phyloP scores from a whole-genome alignment of 2,888 invertebrate species.

The Schizotus pectinicornis region DNA sequence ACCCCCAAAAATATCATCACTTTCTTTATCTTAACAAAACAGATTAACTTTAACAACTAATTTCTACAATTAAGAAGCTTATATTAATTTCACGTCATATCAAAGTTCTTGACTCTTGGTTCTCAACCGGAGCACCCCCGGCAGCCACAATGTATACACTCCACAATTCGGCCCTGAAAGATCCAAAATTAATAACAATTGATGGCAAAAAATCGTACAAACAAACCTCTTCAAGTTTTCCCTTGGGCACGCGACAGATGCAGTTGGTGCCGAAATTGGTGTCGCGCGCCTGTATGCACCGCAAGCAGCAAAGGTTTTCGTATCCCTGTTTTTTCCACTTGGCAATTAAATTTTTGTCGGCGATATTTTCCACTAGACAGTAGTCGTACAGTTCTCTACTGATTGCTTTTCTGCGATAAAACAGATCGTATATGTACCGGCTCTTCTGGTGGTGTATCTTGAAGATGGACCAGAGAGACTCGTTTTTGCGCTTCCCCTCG shows the following conservation, averaged over 20 bases:
- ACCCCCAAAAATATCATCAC: too few relatives aligned
- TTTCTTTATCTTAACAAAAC: too few relatives aligned
- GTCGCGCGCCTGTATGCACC: constrained; percentile 97
- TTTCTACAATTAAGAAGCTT: too few relatives aligned
- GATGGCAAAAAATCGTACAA: too few relatives aligned
- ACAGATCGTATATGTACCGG: constrained; percentile 95
- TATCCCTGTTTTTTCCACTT: constrained; percentile 99
- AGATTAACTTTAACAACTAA: too few relatives aligned
- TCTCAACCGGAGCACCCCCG: constrained; percentile 91
- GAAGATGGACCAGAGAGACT: constrained; percentile 98
- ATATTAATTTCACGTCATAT: too few relatives aligned
- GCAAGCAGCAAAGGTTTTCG: constrained; percentile 95
- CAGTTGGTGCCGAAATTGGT: constrained; percentile 99
- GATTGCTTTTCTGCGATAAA: constrained; percentile 94
- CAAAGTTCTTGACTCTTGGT: not conserved
- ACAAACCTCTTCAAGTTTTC: constrained; percentile 88
- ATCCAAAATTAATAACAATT: constrained; percentile 18
- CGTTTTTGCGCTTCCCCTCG: constrained; percentile 98
- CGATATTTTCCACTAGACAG: constrained; percentile 94
- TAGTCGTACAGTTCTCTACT: constrained; percentile 95
- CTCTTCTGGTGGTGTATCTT: constrained; percentile 98
- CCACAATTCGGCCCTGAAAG: constrained; percentile 84
- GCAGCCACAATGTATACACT: constrained; percentile 98
- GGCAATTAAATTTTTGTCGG: constrained; percentile 95
- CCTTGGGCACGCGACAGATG: constrained; percentile 97